phyloP scores from a whole-genome alignment of 1,140 invertebrate genomes.

The Oscheius sp. region DNA sequence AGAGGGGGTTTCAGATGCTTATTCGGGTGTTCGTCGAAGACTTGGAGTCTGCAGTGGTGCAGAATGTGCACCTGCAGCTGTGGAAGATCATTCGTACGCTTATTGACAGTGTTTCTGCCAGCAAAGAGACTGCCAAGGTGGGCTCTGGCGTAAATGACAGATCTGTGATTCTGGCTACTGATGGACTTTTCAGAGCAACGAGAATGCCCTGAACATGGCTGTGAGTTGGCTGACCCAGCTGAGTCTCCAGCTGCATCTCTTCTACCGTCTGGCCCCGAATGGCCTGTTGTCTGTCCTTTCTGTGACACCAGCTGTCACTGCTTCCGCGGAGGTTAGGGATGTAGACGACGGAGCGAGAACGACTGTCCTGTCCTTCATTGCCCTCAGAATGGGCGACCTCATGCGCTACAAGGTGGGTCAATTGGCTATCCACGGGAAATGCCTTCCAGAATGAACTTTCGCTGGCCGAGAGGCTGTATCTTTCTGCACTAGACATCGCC shows the following conservation, averaged over 20 bases:
- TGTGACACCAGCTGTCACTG: neutral
- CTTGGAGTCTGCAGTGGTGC: neutral
- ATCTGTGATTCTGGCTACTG: neutral
- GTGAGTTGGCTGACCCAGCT: neutral
- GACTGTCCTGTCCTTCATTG: neutral
- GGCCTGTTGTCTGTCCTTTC: neutral
- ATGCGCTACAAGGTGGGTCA: slow-evolving; percentile 17
- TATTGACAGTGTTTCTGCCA: neutral
- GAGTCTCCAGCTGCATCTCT: neutral
- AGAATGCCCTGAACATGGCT: neutral
- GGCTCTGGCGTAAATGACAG: no score
- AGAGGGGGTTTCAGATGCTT: neutral
- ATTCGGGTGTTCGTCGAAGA: neutral
- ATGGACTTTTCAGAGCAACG: neutral
- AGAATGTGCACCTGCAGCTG: neutral
- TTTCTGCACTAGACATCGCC: slow-evolving; percentile 1
- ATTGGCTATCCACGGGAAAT: no score
- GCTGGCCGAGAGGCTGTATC: neutral
- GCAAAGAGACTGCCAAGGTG: neutral
- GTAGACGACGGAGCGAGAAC: neutral
- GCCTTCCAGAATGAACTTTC: neutral
- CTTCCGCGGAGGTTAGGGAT: neutral
- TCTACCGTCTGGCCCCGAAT: neutral
- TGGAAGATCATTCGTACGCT: neutral
- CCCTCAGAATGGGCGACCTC: slow-evolving; percentile 30